Evolutionary conservation across 2,888 invertebrate genomes (phyloP).

Genomic region (Dysmachus trigonus): DNA sequence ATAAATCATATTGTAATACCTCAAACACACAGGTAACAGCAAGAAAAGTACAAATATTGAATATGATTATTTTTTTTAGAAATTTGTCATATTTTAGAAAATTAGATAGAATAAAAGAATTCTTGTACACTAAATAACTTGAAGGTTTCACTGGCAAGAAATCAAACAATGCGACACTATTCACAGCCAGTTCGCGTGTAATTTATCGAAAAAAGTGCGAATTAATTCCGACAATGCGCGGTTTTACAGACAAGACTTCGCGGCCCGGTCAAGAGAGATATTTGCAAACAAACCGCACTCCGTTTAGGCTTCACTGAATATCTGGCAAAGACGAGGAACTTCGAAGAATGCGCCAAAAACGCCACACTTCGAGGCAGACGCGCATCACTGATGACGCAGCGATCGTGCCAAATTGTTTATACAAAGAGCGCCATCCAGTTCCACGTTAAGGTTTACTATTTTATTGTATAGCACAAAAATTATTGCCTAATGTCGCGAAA

Average conservation of each 20-base stretch:
- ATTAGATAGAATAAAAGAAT: background rate
- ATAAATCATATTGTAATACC: too few relatives aligned
- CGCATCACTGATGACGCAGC: background rate
- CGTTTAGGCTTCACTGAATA: background rate
- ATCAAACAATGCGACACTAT: background rate
- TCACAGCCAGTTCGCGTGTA: background rate
- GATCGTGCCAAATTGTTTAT: background rate
- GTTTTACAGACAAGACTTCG: background rate
- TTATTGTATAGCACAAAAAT: background rate
- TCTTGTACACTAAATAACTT: background rate
- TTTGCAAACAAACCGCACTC: background rate
- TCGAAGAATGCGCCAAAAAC: background rate
- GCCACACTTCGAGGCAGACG: background rate
- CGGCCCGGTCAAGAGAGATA: background rate
- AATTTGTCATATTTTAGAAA: background rate
- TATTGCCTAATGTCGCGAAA: slow-evolving; percentile 8
- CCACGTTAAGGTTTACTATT: slow-evolving; percentile 18
- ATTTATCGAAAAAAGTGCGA: background rate
- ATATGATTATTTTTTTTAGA: background rate
- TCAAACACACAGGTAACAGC: background rate
- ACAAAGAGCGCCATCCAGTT: background rate
- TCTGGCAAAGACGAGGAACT: background rate
- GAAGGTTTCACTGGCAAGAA: background rate
- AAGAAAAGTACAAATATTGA: background rate
- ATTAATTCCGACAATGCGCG: background rate